phyloP scores from a whole-genome alignment of 2,888 invertebrate species.

The Dynastes hyllus region DNA sequence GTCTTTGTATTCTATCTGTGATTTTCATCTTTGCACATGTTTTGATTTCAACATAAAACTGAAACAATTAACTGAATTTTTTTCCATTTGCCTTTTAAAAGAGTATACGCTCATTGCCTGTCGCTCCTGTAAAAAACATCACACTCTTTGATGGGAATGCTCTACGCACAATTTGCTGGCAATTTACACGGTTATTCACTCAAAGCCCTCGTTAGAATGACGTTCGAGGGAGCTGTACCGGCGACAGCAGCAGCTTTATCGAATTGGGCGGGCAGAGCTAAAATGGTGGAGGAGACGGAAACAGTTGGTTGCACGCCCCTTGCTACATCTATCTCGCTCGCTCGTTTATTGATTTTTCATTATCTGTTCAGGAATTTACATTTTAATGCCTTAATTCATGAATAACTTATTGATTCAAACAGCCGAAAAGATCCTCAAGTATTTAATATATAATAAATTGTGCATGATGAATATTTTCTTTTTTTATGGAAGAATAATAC shows the following conservation, averaged over 20 bases:
- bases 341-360: slow-evolving; percentile 25
- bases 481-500: too few relatives aligned
- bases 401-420: slow-evolving; percentile 9
- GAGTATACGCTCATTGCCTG: too few relatives aligned
- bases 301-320: not conserved
- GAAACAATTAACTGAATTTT: too few relatives aligned
- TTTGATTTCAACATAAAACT: too few relatives aligned
- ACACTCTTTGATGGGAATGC: not conserved
- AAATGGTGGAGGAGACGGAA: slow-evolving; percentile 28
- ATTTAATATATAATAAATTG: not conserved
- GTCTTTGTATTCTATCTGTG: too few relatives aligned
- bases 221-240: not conserved
- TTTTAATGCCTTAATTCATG: slow-evolving; percentile 16
- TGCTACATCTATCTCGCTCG: not conserved
- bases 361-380: slow-evolving; percentile 5
- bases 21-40: too few relatives aligned
- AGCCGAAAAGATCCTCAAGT: not conserved
- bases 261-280: not conserved
- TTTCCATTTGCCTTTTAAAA: too few relatives aligned
- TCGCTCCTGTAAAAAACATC: too few relatives aligned
- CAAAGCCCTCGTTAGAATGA: not conserved
- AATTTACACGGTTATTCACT: slow-evolving; percentile 25
- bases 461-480: too few relatives aligned
- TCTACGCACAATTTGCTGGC: not conserved
- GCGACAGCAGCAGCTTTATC: not conserved